A percentile compares a stretch with the other conserved stretches of the same genome.
phyloP scores from a whole-genome alignment of 2,888 invertebrate genomes.

The Polymixis flavicincta region DNA sequence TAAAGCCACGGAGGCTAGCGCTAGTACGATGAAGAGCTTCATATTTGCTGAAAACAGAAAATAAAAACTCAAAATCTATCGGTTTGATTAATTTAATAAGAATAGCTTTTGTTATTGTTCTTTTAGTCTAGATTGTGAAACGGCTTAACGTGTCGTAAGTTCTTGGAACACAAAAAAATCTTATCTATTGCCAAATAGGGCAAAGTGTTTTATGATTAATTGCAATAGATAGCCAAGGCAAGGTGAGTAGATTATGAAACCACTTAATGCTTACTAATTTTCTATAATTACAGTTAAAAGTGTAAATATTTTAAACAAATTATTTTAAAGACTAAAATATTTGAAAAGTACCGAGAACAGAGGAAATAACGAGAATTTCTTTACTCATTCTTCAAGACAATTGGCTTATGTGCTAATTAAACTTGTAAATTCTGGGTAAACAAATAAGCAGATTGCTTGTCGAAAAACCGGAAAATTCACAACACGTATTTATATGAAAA shows the following conservation, averaged over 20 bases:
- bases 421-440: not conserved
- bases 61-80: not conserved
- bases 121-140: slow-evolving; percentile 18
- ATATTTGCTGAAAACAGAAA: slow-evolving; percentile 76
- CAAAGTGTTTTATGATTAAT: slow-evolving; percentile 29
- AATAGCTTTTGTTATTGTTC: not conserved
- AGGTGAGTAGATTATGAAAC: slow-evolving; percentile 6
- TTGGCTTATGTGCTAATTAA: not conserved
- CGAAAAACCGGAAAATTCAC: not conserved
- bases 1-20: slow-evolving; percentile 76
- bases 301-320: not conserved
- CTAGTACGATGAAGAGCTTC: slow-evolving; percentile 79
- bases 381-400: not conserved
- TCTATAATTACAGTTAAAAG: not conserved
- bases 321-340: not conserved
- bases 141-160: slow-evolving; percentile 22
- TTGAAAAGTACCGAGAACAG: not conserved
- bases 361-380: not conserved
- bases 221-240: slow-evolving; percentile 5
- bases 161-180: slow-evolving; percentile 13
- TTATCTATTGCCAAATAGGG: slow-evolving; percentile 48
- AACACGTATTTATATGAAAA: not conserved
- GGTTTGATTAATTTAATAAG: not conserved
- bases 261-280: not conserved
- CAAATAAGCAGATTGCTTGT: slow-evolving; percentile 9